Conservation (phyloP, 2,113 vertebrate species). For the Vireo altiloquus region DNA sequence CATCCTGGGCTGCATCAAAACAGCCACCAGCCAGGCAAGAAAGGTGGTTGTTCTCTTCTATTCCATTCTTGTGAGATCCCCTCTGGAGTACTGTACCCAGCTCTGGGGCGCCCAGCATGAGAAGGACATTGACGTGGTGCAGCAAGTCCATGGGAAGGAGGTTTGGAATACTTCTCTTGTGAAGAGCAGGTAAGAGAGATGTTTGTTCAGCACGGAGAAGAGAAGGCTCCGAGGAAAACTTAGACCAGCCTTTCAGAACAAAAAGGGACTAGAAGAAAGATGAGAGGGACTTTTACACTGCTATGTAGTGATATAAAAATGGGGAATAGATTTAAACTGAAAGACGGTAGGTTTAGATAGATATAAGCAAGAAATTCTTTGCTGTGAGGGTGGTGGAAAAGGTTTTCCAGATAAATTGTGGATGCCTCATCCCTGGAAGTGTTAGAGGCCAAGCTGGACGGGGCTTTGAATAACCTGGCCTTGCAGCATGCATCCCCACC, state of each 20-base stretch:
- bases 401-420: neutral
- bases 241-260: neutral
- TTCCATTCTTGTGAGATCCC: neutral
- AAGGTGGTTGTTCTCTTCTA: neutral
- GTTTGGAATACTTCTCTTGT: neutral
- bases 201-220: rapidly evolving
- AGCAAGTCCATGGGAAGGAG: neutral
- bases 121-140: neutral
- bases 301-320: neutral
- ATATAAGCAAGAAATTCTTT: neutral
- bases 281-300: neutral
- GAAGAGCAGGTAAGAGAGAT: neutral
- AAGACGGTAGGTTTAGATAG: neutral
- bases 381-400: neutral
- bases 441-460: neutral
- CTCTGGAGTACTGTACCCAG: neutral
- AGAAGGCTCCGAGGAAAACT: neutral
- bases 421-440: neutral
- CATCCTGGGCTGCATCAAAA: neutral
- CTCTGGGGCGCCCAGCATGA: rapidly evolving
- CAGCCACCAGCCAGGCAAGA: neutral
- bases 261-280: neutral
- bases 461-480: neutral
- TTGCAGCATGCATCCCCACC: neutral
- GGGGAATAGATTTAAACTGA: neutral